A percentile compares a stretch with the other conserved stretches of the same genome.
Conservation (phyloP, 2,797 vertebrate species). For the Erethizon dorsatum region DNA sequence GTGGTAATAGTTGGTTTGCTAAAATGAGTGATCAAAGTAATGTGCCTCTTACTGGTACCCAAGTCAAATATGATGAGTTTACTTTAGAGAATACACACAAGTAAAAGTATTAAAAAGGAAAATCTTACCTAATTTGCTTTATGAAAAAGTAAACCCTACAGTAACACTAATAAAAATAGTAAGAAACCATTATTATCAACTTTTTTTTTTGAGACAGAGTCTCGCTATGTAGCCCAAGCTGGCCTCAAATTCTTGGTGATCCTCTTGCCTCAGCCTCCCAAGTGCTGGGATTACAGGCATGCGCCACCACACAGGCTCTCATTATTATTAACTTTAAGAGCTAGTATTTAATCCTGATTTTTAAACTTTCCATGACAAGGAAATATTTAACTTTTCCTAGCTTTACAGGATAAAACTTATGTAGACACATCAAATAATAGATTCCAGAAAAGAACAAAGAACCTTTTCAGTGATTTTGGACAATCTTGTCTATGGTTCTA, state of each 20-base stretch:
- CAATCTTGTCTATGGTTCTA: constrained; percentile 7
- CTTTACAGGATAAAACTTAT: background rate
- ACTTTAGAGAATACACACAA: background rate
- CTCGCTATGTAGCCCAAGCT: background rate
- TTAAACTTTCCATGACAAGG: background rate
- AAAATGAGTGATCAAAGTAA: background rate
- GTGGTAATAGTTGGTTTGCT: background rate
- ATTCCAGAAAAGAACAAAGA: constrained; percentile 50
- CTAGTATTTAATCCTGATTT: background rate
- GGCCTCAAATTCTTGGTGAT: background rate
- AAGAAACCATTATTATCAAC: background rate
- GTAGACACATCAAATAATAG: background rate
- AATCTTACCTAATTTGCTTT: background rate
- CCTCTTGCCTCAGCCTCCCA: background rate
- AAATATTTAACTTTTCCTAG: background rate
- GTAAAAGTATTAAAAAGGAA: background rate
- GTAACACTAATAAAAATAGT: background rate
- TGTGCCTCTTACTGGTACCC: background rate
- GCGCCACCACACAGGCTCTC: background rate
- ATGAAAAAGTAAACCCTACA: background rate
- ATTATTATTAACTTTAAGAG: background rate
- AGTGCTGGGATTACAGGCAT: too few relatives aligned
- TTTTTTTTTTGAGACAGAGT: background rate
- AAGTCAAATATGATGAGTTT: background rate
- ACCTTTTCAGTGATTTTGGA: background rate